phyloP scores from a whole-genome alignment of 2,797 vertebrate genomes.

The Heliangelus exortis region DNA sequence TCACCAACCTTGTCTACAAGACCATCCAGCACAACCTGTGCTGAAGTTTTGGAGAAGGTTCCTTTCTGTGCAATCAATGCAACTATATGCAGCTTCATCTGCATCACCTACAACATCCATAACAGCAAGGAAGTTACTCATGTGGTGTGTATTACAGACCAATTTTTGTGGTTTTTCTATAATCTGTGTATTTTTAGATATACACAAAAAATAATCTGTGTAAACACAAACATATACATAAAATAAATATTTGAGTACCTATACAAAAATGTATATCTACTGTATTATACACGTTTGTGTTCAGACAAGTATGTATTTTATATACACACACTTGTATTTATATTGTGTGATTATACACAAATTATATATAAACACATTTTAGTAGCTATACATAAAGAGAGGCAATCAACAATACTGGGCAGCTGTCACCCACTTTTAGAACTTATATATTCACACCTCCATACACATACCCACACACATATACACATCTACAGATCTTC shows the following conservation, averaged over 20 bases:
- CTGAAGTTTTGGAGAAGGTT: slow-evolving; percentile 94
- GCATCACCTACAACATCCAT: slow-evolving; percentile 88
- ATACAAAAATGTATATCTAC: background rate
- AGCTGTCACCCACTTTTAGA: background rate
- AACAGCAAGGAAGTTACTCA: background rate
- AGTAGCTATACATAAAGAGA: background rate
- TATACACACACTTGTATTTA: too few species aligned
- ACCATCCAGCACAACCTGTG: slow-evolving; percentile 90
- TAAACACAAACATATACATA: background rate
- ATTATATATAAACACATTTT: background rate
- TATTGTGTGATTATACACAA: background rate
- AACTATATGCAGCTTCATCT: slow-evolving; percentile 95
- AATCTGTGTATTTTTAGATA: background rate
- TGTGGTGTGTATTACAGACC: accelerated
- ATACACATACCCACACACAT: accelerated
- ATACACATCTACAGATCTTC: background rate
- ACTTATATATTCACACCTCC: background rate
- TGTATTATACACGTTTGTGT: background rate
- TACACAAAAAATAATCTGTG: background rate
- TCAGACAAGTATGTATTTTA: background rate
- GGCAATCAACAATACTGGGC: background rate
- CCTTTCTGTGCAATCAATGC: slow-evolving; percentile 91
- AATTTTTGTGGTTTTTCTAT: background rate
- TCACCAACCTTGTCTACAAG: slow-evolving; percentile 97
- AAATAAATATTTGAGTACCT: background rate